A percentile compares a stretch with the other conserved stretches of the same genome.
These are phyloP conservation scores for Pseudomyrmex sp. DNA, from an alignment of 1,140 invertebrate genomes.

Conservation along the genomic window DNA sequence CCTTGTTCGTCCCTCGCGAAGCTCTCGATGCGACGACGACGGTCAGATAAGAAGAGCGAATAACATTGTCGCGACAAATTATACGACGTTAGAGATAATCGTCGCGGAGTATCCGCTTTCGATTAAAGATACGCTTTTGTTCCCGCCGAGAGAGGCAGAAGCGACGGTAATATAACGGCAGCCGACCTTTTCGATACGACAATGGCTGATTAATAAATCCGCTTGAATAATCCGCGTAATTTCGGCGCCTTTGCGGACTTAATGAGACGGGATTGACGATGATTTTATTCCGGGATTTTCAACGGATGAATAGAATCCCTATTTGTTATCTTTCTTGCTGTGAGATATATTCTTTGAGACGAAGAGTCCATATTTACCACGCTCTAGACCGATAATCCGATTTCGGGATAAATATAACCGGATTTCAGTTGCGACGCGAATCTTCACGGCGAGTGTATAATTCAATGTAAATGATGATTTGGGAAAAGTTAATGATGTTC, in stretches of 20 bases:
- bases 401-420: neutral
- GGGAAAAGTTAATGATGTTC: neutral
- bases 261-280: neutral
- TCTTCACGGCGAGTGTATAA: too few species aligned
- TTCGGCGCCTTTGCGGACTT: neutral
- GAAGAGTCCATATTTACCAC: neutral
- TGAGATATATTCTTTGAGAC: neutral
- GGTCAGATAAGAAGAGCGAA: neutral
- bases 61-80: conserved; percentile 66
- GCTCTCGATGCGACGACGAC: neutral
- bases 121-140: conserved; percentile 73
- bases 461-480: neutral
- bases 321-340: neutral
- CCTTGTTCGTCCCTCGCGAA: neutral
- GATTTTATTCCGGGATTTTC: neutral
- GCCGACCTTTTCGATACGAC: too few species aligned
- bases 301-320: neutral
- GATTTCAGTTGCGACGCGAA: too few species aligned
- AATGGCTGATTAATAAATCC: conserved; percentile 42
- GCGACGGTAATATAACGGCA: neutral
- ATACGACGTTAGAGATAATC: conserved; percentile 67
- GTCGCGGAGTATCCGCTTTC: conserved; percentile 74
- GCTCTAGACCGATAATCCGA: neutral
- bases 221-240: neutral
- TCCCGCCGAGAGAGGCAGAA: neutral